Conservation (phyloP, 2,113 vertebrate species). For the Chionis minor region DNA sequence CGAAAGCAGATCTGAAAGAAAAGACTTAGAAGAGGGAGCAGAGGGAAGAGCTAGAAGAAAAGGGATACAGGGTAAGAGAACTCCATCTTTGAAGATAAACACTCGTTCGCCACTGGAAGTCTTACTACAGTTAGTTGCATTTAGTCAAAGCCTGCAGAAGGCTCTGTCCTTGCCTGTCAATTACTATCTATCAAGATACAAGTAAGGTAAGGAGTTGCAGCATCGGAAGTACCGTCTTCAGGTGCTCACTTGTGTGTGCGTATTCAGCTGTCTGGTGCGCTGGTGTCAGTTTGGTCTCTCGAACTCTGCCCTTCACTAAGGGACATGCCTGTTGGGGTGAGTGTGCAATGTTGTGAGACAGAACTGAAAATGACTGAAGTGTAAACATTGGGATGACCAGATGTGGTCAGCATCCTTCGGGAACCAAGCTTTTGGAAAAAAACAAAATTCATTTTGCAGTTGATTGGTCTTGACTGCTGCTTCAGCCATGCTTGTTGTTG, state of each 20-base stretch:
- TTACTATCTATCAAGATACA: fast-evolving
- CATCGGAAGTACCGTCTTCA: neutral
- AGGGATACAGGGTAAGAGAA: neutral
- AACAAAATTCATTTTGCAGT: neutral
- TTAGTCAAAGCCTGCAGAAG: neutral
- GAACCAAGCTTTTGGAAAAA: neutral
- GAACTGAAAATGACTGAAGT: neutral
- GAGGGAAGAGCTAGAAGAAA: neutral
- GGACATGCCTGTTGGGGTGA: neutral
- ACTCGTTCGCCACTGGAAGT: neutral
- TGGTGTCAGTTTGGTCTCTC: neutral
- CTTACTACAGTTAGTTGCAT: neutral
- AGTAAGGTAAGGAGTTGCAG: neutral
- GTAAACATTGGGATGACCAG: neutral
- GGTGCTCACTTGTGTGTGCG: neutral
- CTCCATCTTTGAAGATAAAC: neutral
- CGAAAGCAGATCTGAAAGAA: neutral
- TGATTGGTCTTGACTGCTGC: neutral
- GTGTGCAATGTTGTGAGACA: neutral
- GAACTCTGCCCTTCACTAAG: neutral
- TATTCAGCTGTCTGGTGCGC: neutral
- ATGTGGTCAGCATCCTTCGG: neutral
- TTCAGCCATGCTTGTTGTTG: neutral
- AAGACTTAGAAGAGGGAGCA: neutral
- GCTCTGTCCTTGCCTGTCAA: neutral